phyloP scores from a whole-genome alignment of 1,140 invertebrate genomes.

The Macrostomum lignano region DNA sequence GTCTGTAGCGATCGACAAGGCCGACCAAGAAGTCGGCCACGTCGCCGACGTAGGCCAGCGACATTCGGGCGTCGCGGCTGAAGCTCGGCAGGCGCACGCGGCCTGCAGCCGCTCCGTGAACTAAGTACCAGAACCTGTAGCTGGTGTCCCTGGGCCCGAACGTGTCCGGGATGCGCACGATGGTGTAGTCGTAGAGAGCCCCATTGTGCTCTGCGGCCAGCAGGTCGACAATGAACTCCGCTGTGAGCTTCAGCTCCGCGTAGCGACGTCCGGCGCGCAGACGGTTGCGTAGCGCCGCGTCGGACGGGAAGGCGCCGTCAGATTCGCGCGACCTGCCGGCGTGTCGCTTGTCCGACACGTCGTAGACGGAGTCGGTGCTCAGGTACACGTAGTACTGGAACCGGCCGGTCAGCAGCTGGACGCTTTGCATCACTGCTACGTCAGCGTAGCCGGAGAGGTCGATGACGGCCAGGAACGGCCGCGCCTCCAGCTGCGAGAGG shows the following conservation, averaged over 20 bases:
- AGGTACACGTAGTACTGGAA: conserved; percentile 28
- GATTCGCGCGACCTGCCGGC: conserved; percentile 8
- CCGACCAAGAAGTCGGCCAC: too few relatives aligned
- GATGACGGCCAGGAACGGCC: too few relatives aligned
- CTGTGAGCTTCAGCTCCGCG: conserved; percentile 15
- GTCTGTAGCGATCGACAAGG: too few relatives aligned
- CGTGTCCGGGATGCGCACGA: conserved; percentile 30
- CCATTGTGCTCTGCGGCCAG: conserved; percentile 5
- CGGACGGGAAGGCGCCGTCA: conserved; percentile 21
- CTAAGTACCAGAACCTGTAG: conserved; percentile 29
- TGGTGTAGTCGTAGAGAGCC: conserved; percentile 22
- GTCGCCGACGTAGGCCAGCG: too few relatives aligned
- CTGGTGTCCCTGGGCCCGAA: conserved; percentile 30
- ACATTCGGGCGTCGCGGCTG: too few relatives aligned
- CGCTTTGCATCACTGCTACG: conserved; percentile 16
- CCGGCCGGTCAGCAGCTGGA: conserved; percentile 16
- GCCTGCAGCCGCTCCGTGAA: too few relatives aligned
- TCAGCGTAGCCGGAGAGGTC: conserved; percentile 15
- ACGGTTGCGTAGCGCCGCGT: conserved; percentile 11
- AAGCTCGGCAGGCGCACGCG: too few relatives aligned
- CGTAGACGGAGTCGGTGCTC: conserved; percentile 31
- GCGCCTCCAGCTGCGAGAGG: conserved; percentile 13
- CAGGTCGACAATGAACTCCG: background rate
- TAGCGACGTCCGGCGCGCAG: conserved; percentile 20
- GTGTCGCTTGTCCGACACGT: conserved; percentile 24